phyloP scores from a whole-genome alignment of 2,888 invertebrate genomes.

The Philereme vetulata region DNA sequence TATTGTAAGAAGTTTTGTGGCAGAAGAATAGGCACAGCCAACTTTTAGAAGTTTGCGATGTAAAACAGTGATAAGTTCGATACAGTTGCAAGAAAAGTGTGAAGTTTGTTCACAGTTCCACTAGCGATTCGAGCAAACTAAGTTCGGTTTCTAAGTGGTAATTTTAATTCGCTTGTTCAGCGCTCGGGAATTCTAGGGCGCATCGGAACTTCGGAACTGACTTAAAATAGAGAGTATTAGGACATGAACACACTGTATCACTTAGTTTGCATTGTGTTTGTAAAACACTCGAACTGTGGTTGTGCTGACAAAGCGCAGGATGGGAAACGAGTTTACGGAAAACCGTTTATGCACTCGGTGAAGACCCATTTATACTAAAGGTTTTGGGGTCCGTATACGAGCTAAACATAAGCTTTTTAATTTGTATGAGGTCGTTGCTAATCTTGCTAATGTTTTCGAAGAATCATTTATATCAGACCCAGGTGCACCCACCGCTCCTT shows the following conservation, averaged over 20 bases:
- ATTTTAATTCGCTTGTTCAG: constrained; percentile 26
- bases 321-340: not conserved
- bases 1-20: too few relatives aligned
- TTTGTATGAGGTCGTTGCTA: too few relatives aligned
- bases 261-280: not conserved
- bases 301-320: not conserved
- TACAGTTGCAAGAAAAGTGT: constrained; percentile 4
- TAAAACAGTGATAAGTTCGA: constrained; percentile 4
- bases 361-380: not conserved
- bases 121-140: constrained; percentile 13
- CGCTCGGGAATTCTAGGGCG: constrained; percentile 9
- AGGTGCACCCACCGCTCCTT: too few relatives aligned
- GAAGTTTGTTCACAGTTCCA: constrained; percentile 3
- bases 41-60: constrained; percentile 8
- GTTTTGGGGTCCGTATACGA: not conserved
- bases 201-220: constrained; percentile 11
- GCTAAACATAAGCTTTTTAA: not conserved
- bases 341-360: not conserved
- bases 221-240: constrained; percentile 13
- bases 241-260: not conserved
- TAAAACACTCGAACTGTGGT: not conserved
- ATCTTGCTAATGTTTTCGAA: too few relatives aligned
- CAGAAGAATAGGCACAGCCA: not conserved
- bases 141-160: constrained; percentile 24
- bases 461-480: too few relatives aligned